phyloP scores from a whole-genome alignment of 2,797 vertebrate species.

The Mormyrus proboscirostris region DNA sequence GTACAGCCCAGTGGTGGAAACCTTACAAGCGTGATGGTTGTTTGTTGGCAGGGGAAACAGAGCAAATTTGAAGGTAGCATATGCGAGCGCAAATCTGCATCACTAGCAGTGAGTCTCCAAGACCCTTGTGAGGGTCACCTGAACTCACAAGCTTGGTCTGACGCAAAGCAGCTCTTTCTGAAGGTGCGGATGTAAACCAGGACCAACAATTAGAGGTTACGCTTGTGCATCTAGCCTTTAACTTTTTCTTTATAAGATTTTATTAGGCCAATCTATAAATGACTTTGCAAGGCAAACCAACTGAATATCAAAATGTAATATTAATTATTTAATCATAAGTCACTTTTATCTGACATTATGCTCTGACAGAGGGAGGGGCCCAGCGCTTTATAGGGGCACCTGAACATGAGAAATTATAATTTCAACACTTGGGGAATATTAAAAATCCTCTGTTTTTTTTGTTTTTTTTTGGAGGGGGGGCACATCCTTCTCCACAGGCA shows the following conservation, averaged over 20 bases:
- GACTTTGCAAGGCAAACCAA: not conserved
- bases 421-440: not conserved
- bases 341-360: not conserved
- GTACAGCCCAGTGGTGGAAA: not conserved
- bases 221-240: not conserved
- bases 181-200: not conserved
- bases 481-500: not conserved
- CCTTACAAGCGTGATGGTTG: not conserved
- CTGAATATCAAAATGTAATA: not conserved
- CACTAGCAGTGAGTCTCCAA: not conserved
- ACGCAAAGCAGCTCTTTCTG: not conserved
- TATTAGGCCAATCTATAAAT: not conserved
- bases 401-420: not conserved
- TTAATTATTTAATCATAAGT: not conserved
- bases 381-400: not conserved
- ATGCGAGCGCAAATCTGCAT: not conserved
- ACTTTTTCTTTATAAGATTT: not conserved
- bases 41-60: not conserved
- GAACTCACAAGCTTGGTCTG: not conserved
- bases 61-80: not conserved
- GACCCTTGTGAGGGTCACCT: not conserved
- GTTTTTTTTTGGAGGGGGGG: not conserved
- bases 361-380: not conserved
- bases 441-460: not conserved
- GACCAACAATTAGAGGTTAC: not conserved